Base-by-base conservation (phyloP, 2,113 vertebrate genomes). In the Synchiropus splendidus region DNA sequence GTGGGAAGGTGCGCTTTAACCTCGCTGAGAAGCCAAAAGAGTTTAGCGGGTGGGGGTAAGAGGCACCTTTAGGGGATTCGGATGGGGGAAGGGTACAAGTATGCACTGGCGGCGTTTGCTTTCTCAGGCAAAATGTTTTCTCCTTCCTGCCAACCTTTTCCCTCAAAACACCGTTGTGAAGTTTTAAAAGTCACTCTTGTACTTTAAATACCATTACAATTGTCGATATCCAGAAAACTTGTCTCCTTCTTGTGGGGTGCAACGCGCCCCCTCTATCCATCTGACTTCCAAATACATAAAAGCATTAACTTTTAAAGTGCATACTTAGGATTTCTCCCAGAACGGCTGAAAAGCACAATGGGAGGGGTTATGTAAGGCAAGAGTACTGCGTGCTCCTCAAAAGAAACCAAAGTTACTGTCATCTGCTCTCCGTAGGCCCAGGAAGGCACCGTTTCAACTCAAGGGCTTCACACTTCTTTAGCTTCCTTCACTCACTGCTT, bases 171-270 rank as follows among this genome's bases (percentile, higher is more conserved):
- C 45, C 37, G 18, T 50, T 35, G 48, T 58, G 58, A 31, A 21
- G 42, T 42, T 48, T 48, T 70, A 74, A 72, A 74, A 54, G 58
- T 50, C 1, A 35, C 61, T 56, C 48, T 65, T 68, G 48, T 63
- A 70, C 62, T 60, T 70, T 63, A 62, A 50, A 69, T 58, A 64
- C 61, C 50, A 71, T 61, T 50, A 56, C 61, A 72, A 73, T 70
- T 64, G 70, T 70, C 53, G 50, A 74, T 76, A 73, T 67, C 63
- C 56, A 47, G 45, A 52, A 72, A 77, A 50, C 51, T 61, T 70
- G 63, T 87, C 75, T 88, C 82, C 74, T 83, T 88, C 80, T 86
- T 89, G 77, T 86, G 79, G 70, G 79, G 80, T 86, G 83, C 83
- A 85, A 64, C 16, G 73, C 57, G 10, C 54, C 87, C 86, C 84